Conservation (phyloP, 2,888 invertebrate species). For the Sminthurides aquaticus region DNA sequence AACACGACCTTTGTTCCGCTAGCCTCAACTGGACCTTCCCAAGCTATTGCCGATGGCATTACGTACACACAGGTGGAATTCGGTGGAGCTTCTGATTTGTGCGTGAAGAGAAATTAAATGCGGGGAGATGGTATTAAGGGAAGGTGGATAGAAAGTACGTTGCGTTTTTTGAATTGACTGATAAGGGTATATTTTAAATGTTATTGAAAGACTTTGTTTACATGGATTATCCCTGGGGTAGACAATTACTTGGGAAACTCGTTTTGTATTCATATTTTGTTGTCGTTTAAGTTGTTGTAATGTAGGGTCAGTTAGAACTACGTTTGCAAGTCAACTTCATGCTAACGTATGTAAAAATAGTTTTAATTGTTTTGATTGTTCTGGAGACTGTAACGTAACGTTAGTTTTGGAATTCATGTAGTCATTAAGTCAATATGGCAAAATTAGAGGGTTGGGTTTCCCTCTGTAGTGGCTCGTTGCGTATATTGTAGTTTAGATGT, state of each 20-base stretch:
- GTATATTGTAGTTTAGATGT: no score
- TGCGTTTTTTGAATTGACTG: background rate
- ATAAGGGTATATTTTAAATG: background rate
- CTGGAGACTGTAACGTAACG: no score
- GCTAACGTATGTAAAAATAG: no score
- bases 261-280: no score
- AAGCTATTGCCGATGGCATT: constrained; percentile 12
- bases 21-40: constrained; percentile 12
- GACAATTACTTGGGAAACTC: background rate
- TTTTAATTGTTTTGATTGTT: no score
- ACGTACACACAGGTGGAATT: constrained; percentile 40
- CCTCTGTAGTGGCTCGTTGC: no score
- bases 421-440: no score
- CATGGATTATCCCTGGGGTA: background rate
- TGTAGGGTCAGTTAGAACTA: no score
- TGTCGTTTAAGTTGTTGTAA: no score
- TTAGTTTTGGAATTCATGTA: no score
- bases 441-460: no score
- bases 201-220: background rate
- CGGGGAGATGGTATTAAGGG: background rate
- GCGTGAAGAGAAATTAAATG: background rate
- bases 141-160: background rate
- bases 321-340: no score
- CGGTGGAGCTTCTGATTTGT: constrained; percentile 29
- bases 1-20: constrained; percentile 1